phyloP scores from a whole-genome alignment of 1,140 invertebrate species.

The Drosophila equinoxialis region DNA sequence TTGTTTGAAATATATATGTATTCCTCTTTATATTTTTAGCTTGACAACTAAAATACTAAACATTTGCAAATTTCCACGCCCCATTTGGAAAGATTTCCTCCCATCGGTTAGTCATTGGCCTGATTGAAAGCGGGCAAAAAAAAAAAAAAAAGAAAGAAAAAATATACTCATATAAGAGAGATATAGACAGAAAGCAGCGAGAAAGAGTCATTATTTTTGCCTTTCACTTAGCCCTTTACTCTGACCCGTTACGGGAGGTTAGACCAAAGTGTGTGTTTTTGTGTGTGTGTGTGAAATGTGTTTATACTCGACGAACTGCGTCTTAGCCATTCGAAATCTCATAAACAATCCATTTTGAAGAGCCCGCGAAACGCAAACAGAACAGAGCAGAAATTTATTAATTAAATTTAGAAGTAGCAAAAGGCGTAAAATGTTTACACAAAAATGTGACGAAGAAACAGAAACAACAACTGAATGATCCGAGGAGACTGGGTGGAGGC shows the following conservation, averaged over 20 bases:
- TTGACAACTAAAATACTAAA: conserved; percentile 6
- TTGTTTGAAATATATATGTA: background rate
- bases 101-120: background rate
- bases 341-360: conserved; percentile 47
- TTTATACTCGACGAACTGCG: conserved; percentile 57
- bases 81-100: conserved; percentile 1
- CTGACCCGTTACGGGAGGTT: conserved; percentile 16
- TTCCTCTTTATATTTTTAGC: background rate
- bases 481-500: conserved; percentile 10
- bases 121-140: conserved; percentile 21
- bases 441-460: conserved; percentile 16
- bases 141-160: conserved; percentile 15
- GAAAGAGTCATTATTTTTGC: conserved; percentile 15
- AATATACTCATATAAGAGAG: background rate
- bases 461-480: background rate
- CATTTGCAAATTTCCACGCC: background rate
- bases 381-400: conserved; percentile 57
- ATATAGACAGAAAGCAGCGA: background rate
- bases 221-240: conserved; percentile 48
- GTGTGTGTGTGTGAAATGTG: conserved; percentile 36
- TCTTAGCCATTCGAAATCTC: conserved; percentile 40
- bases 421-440: conserved; percentile 61
- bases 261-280: background rate
- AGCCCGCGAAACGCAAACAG: conserved; percentile 16
- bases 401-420: conserved; percentile 52